Base-by-base conservation (phyloP, 2,113 vertebrate genomes). In the Trochalopteron elliotii region DNA sequence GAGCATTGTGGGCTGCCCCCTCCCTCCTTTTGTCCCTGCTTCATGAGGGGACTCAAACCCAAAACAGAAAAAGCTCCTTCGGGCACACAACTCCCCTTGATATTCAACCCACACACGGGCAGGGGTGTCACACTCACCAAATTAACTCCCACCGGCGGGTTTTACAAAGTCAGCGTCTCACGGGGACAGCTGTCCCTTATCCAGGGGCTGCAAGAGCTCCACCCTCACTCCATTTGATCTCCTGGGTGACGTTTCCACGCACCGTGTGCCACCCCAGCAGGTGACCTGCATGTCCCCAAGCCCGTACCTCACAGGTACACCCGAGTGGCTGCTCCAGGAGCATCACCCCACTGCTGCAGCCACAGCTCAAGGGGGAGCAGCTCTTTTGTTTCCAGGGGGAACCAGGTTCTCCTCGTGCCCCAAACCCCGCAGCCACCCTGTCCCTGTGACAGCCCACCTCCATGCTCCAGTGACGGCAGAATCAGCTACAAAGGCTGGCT, bases 341-440 rank as follows among this genome's bases (percentile, higher is more conserved):
- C 88, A 42, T n/a, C 90, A 21, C 4, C 64, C 61, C 30, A 19
- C 83, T 23, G 74, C 83, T 31, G n/a, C 72, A 37, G 72, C 20
- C 55, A 6, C 40, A 12, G 70, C 67, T 49, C 49, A 33, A 0
- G 12, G 9, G 0, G 5, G 40, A 31, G 67, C 55, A 27, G 16
- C 50, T 90, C 52, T 25, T 50, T 11, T 22, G 17, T 81, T 74
- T 20, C 42, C 52, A 37, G 28, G 13, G 45, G 20, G 49, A 82
- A n/a, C 5, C 1, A 1, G 12, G 15, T 9, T 40, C 22, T 40
- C 7, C 25, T 40, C 9, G 0, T 1, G 7, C 6, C 37, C 2
- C 0, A 72, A 61, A 49, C 28, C 35, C 71, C 50, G 3, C 11
- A 37, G 83, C 31, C 87, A 53, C 28, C 24, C 52, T 4, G 39